Conservation (phyloP, 2,888 invertebrate species). For the Sphecodes monilicornis region DNA sequence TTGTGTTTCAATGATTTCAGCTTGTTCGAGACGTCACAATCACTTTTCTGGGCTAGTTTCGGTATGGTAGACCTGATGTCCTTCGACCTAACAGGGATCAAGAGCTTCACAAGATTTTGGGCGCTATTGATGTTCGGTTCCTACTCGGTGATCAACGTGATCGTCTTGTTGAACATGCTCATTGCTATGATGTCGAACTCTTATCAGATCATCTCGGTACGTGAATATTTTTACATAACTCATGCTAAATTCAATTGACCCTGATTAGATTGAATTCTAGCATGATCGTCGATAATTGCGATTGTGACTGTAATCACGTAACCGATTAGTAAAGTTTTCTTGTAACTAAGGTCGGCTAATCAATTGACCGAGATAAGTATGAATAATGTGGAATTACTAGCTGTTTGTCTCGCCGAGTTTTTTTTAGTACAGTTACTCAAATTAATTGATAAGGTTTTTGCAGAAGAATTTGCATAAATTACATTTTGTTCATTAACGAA, state of each 20-base stretch:
- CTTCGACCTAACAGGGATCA: constrained; percentile 97
- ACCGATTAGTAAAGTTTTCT: background rate
- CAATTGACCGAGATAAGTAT: background rate
- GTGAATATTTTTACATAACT: background rate
- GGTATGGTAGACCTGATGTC: constrained; percentile 97
- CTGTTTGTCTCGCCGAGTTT: background rate
- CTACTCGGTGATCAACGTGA: constrained; percentile 98
- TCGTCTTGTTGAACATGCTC: constrained; percentile 98
- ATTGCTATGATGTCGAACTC: constrained; percentile 99
- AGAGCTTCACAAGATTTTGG: constrained; percentile 98
- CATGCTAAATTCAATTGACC: background rate
- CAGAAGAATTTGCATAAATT: too few species aligned
- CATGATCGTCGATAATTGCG: too few species aligned
- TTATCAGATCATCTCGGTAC: constrained; percentile 98
- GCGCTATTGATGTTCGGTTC: constrained; percentile 98
- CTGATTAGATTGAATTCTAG: background rate
- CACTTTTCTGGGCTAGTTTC: constrained; percentile 99
- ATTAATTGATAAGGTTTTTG: too few species aligned
- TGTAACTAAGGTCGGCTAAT: too few species aligned
- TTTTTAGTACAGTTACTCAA: background rate
- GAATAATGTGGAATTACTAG: background rate
- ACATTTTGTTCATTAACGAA: too few species aligned
- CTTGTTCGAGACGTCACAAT: constrained; percentile 98
- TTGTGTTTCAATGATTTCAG: constrained; percentile 86
- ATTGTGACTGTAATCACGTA: background rate